These are phyloP conservation scores for Hydropotes inermis DNA, from an alignment of 2,113 vertebrate species.

Conservation along the genomic window DNA sequence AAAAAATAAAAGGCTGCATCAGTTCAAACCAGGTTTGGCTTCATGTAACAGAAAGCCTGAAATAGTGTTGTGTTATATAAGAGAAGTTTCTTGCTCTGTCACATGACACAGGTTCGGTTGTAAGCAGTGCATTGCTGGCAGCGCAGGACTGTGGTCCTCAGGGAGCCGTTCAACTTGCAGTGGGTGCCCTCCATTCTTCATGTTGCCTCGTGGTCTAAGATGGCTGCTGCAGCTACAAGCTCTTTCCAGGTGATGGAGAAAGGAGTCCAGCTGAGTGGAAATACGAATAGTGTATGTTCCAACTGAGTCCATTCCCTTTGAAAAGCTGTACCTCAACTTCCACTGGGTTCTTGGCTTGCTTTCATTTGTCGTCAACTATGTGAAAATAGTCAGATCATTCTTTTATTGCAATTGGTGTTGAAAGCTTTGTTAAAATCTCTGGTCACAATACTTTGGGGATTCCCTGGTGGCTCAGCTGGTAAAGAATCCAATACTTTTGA, in stretches of 20 bases:
- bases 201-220: background rate
- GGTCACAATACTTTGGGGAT: background rate
- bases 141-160: background rate
- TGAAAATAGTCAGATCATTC: background rate
- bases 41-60: background rate
- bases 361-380: background rate
- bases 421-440: constrained; percentile 28
- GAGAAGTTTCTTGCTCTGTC: background rate
- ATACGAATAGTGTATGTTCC: background rate
- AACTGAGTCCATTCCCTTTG: background rate
- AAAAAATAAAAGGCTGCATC: background rate
- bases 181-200: background rate
- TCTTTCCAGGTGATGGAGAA: background rate
- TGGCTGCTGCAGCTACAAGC: background rate
- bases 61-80: background rate
- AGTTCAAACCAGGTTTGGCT: background rate
- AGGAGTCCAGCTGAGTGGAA: background rate
- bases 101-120: background rate
- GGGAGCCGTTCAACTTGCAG: background rate
- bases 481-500: background rate
- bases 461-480: background rate
- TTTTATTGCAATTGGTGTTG: background rate
- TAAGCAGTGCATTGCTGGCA: background rate
- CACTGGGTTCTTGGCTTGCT: background rate
- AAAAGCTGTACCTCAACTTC: background rate